These are phyloP conservation scores for Heliconius himera DNA, from an alignment of 1,140 invertebrate genomes.

Conservation along the genomic window DNA sequence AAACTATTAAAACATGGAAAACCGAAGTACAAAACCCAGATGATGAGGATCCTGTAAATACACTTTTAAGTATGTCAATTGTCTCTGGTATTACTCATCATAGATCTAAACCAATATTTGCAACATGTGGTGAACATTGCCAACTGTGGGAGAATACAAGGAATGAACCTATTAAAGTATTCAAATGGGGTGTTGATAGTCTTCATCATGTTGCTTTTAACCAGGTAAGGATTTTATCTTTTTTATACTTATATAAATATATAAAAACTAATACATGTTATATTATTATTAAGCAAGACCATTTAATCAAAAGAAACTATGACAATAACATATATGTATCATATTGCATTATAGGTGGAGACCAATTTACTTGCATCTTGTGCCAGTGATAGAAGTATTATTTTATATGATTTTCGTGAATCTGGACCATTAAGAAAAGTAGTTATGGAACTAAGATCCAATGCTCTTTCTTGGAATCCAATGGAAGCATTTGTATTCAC, in stretches of 20 bases:
- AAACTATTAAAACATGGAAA: conserved; percentile 97
- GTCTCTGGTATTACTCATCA: conserved; percentile 94
- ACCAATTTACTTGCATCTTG: conserved; percentile 89
- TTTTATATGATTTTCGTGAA: conserved; percentile 96
- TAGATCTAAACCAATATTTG: conserved; percentile 89
- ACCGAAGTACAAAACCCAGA: conserved; percentile 80
- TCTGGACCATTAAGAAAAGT: conserved; percentile 94
- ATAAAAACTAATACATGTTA: not conserved
- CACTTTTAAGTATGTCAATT: conserved; percentile 89
- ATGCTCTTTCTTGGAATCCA: conserved; percentile 98
- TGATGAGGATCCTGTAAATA: conserved; percentile 89
- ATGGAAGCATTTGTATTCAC: conserved; percentile 99
- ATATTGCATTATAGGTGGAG: conserved; percentile 74
- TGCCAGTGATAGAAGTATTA: conserved; percentile 96
- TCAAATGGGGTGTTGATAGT: conserved; percentile 96
- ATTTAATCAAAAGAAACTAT: not conserved
- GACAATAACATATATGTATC: not conserved
- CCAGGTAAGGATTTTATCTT: conserved; percentile 82
- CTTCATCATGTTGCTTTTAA: conserved; percentile 95
- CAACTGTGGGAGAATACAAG: conserved; percentile 94
- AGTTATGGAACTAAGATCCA: conserved; percentile 91
- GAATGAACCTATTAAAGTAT: conserved; percentile 92
- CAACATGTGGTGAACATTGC: conserved; percentile 96
- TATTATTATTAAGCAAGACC: not conserved
- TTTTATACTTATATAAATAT: not conserved